Evolutionary conservation across 1,140 invertebrate species (phyloP), one percentile per base, ranked within the genome.

Genomic region (Achroia grisella): DNA sequence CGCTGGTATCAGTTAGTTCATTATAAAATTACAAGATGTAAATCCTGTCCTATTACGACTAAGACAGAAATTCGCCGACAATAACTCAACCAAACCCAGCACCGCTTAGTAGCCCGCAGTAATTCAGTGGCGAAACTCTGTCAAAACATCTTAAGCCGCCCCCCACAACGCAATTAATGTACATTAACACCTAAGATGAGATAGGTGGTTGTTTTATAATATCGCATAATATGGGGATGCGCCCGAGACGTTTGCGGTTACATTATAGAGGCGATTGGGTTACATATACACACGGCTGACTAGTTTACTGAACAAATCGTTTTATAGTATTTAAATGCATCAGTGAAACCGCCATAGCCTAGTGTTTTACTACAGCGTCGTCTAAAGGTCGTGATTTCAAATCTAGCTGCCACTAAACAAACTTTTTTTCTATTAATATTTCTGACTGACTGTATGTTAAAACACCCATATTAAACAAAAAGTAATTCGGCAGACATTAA

Each of bases 131-230:
- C 17, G 35, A 23, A 23, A 53, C 33, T 52, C 59, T 74, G 71
- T 74, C 66, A 76, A 66, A 68, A 67, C 64, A 69, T 70, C 68
- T 73, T 73, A 67, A 50, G 56, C 45, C 51, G 52, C 41, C 66
- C 58, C 61, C 52, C 65, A 6, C 17, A 23, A 49, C 56, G 69
- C 65, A 75, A 77, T 82, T 76, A 79, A 77, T 78, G 73, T 62
- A 60, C 74, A 74, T 82, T 78, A 82, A 71, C 73, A 76, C 65
- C 69, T 71, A 63, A 75, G 72, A 74, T 62, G 65, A 69, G 62
- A 52, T 58, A 56, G 57, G 55, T 13, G 34, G 45, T 31, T 50
- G 69, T 71, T 77, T 72, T 71, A 70, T 81, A 72, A 71, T 71
- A 73, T 69, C 62, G 62, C 56, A 60, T 60, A 62, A 63, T 47